These are phyloP conservation scores for Clavelina lepadiformis DNA, from an alignment of 23 tunicate genomes.

Conservation along the genomic window DNA sequence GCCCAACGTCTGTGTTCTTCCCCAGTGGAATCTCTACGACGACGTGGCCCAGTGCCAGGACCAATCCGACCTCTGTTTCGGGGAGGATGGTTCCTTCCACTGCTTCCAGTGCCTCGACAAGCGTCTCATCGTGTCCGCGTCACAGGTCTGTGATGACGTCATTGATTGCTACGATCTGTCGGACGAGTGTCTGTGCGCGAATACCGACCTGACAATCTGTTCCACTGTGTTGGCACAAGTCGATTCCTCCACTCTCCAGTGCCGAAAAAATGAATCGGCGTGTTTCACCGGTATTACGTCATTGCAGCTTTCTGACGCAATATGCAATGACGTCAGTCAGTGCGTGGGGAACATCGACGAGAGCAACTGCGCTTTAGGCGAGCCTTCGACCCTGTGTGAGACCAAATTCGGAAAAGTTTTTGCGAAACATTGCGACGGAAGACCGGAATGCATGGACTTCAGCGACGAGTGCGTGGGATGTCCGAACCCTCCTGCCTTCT, in stretches of 20 bases:
- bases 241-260: too few relatives aligned
- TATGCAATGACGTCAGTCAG: too few relatives aligned
- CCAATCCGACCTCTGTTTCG: slow-evolving; percentile 14
- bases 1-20: slow-evolving; percentile 5
- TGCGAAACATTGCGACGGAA: slow-evolving; percentile 27
- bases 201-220: background rate
- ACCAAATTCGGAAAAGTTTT: background rate
- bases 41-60: slow-evolving; percentile 26
- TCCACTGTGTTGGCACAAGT: too few relatives aligned
- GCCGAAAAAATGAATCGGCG: too few relatives aligned
- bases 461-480: slow-evolving; percentile 39
- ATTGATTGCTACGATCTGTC: slow-evolving; percentile 59
- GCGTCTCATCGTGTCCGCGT: slow-evolving; percentile 7
- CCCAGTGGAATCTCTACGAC: slow-evolving; percentile 29
- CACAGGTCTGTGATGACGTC: slow-evolving; percentile 61
- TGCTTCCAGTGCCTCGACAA: slow-evolving; percentile 25
- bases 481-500: slow-evolving; percentile 10
- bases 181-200: slow-evolving; percentile 42
- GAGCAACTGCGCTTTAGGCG: too few relatives aligned
- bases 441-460: slow-evolving; percentile 44
- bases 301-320: too few relatives aligned
- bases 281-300: too few relatives aligned
- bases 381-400: background rate
- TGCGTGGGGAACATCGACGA: too few relatives aligned
- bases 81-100: background rate